Evolutionary conservation across 2,797 vertebrate species (phyloP), one percentile per base, ranked within the genome.

Genomic region (Ciconia nigra): DNA sequence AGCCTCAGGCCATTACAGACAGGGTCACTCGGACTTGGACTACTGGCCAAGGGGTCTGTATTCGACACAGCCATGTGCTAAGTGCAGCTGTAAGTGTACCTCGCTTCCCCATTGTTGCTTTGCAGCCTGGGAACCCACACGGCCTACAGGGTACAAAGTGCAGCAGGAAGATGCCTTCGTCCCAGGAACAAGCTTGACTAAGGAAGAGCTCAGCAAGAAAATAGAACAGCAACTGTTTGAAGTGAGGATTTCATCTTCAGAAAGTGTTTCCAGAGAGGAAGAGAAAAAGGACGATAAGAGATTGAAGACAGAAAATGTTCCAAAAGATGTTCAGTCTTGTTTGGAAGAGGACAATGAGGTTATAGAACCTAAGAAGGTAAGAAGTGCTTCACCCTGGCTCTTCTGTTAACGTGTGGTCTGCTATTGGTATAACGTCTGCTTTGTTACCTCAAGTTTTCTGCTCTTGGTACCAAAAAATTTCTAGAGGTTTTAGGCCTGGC

Each of bases 291-390:
- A 84, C 58, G 69, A 90, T 5, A 52, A 58, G 62, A 67, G 5
- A 29, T 5, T 63, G 54, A 89, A 87, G 69, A 55, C 18, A 41
- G 81, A 73, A 86, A 62, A 61, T 0, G 0, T 51, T 69, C 26
- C 61, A 35, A 33, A 88, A 77, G 46, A 61, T 47, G n/a, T 51
- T 83, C 66, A 28, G 11, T 80, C 54, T 47, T 69, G 21, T 74
- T 77, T 81, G 51, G 58, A 93, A 81, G 66, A 90, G 31, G 54
- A 80, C 39, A 41, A 2, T 33, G 67, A 90, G 5, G 10, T 69
- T 94, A 39, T 9, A 83, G 70, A 92, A 89, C 29, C 33, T 11
- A 69, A 76, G 44, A 90, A 96, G 96, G 97, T 98, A 97, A 83
- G 47, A 62, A 71, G 12, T 47, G 20, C 18, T 71, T 91, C 33